Base-by-base conservation (phyloP, 2,113 vertebrate genomes). In the Australoheros scitulus region DNA sequence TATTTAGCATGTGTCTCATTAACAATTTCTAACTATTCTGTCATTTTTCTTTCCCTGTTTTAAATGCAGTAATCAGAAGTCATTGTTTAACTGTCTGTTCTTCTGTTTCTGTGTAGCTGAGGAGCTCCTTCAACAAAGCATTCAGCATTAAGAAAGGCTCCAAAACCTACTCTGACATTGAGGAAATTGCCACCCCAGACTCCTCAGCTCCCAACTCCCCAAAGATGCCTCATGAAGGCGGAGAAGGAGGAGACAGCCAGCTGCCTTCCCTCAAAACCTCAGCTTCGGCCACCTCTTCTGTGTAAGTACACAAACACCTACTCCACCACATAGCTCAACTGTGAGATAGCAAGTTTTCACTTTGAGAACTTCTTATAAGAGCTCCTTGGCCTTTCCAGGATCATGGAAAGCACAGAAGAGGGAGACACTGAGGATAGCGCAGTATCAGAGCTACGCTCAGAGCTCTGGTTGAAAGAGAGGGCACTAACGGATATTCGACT, bases 141-240 rank as follows among this genome's bases (percentile, higher is more conserved):
- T 99, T 99, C 96, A 99, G 97, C 91, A 98, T 99, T 89, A 99
- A 99, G 92, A 99, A 99, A 93, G 97, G 97, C 3, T 92, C 97
- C 76, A 99, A 99, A 94, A 97, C 97, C 0, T 99, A 98, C 93
- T 99, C 98, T 0, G 98, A 99, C 90, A 99, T 99, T 0, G 98
- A 99, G 93, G 98, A 99, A 92, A 98, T 99, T 0, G 96, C 96
- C 89, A 99, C 98, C 0, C 98, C 98, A 0, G 97, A 99, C 89
- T 99, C 98, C 0, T 99, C 98, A 0, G 98, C 97, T 36, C 98
- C 98, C 3, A 98, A 97, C 3, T 99, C 98, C 24, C 97, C 98
- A 9, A 99, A 99, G 90, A 96, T 98, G 63, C 93, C 92, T 72
- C 96, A 96, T 0, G 97, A 94, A 65, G 85, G 95, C 91, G 0